Base-by-base conservation (phyloP, 2,888 invertebrate species). In the Helobdella robusta region DNA sequence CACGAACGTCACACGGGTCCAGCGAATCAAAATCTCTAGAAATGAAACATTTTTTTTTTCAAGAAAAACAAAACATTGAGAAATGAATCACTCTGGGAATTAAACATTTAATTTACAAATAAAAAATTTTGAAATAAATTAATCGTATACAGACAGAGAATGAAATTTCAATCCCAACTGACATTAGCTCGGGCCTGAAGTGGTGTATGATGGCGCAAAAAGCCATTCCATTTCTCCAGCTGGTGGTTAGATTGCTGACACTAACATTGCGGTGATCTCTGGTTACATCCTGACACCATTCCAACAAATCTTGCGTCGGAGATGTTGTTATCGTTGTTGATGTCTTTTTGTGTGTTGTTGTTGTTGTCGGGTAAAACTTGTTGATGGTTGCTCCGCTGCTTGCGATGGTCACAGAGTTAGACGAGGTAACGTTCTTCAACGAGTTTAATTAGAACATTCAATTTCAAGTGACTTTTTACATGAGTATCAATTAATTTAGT, bases 171-270 rank as follows among this genome's bases (percentile, higher is more conserved):
- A 11, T n/a, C 11, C 23, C 11, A 60, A 83, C 87, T 84, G 78
- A 93, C 92, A 95, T 87, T 71, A 94, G 84, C 76, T 91, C 89
- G 0, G 94, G 90, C 74, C 89, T 84, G 79, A 89, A 92, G 76
- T 89, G 86, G 82, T 94, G 91, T 76, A 95, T 88, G 70, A 95
- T 85, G 63, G 93, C 92, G 81, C 93, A 94, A 81, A 95, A 94
- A 3, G 93, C 94, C 81, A 94, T 86, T 2, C 94, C 95, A 75
- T 92, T 92, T 66, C 91, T 85, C 89, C 92, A 94, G 71, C 91
- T 91, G 3, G 91, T 91, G 28, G 81, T 81, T 71, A 94, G 83
- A 81, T 94, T 90, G 60, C 90, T 91, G 25, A 94, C 88, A 78
- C 88, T 89, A 48, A 93, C 90, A 64, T 89, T 87, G 8, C 85